Evolutionary conservation across 1,140 invertebrate genomes (phyloP), one percentile per base, ranked within the genome.

Genomic region (Brachystomella parvula): DNA sequence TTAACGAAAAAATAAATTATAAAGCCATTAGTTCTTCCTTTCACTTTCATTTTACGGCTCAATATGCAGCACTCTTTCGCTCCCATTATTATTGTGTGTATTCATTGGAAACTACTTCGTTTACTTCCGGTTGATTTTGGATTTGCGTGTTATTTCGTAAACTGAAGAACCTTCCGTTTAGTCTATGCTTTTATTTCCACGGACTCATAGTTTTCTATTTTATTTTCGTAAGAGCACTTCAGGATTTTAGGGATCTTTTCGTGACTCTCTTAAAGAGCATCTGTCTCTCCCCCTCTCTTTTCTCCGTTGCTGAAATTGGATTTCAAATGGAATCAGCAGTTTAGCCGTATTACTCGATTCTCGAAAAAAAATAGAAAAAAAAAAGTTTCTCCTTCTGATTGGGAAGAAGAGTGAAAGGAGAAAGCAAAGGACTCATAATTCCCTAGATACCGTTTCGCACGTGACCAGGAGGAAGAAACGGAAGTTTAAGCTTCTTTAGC

Each of bases 401-500:
- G 39, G 39, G 9, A 44, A 44, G 39, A 12, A 44, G 39, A 44
- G 9, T 44, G 9, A 39, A 39, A 19, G 35, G 35, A 39, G 35
- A 39, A 39, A 39, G 35, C 19, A 19, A 39, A 39, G 35, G 35
- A 19, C 35, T 39, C 35, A 39, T 39, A 19, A 39, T 39, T 39
- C 35, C 19, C 35, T 9, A 19, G 35, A 39, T 6, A 39, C 35
- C 35, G 19, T 39, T 39, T 39, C 19, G 35, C 35, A 39, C 35
- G 35, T 39, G 35, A 39, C 6, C 35, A 39, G 19, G 35, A 9
- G 35, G 35, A 19, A 19, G 35, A 9, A 19, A 19, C 6, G n/a
- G 39, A 44, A 44, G 39, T 44, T 44, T 44, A 44, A 44, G 39
- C 39, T 44, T 44, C 39, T 44, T 44, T 44, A n/a, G n/a, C n/a